Evolutionary conservation across 2,113 vertebrate genomes (phyloP), one percentile per base, ranked within the genome.

Genomic region (Rattus rattus): DNA sequence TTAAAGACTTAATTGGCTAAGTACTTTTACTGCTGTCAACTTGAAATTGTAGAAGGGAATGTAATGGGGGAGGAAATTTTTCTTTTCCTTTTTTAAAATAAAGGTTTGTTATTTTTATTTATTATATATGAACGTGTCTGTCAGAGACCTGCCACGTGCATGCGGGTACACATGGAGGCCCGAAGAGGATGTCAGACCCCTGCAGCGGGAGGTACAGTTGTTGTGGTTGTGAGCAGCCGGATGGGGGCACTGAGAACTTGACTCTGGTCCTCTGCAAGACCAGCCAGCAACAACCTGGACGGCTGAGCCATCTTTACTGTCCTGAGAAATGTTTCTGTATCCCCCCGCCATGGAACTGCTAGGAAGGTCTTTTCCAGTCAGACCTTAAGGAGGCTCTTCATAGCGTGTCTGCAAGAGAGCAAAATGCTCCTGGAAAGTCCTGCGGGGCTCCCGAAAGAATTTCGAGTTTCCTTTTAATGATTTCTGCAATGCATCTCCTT

Each of bases 1-100:
- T 73, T 80, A 76, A 96, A 49, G 84, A 86, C 16, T 47, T 67
- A 4, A 86, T 81, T 70, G 54, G n/a, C 30, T 39, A 96, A 61
- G 1, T 69, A 24, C 88, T 76, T 81, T 77, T 54, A 39, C 9
- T 73, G 67, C 86, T 43, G 20, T 28, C 39, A 79, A 28, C 43
- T 56, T 91, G 94, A 86, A 91, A 63, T 95, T 75, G 80, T 12
- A 92, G 70, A 92, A 49, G 20, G 87, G 79, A 88, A 87, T n/a
- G 24, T 30, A 4, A 13, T 13, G 14, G 43, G 52, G 20, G 28
- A 54, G 73, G 36, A 59, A 59, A 19, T 28, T 1, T 24, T 69
- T 69, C 63, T 81, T 81, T 81, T 16, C 17, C 13, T 20, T 54
- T n/a, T 30, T 87, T 30, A 1, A 2, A 10, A 61, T 13, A 67